Base-by-base conservation (phyloP, 1,140 invertebrate genomes). In the Battus philenor region DNA sequence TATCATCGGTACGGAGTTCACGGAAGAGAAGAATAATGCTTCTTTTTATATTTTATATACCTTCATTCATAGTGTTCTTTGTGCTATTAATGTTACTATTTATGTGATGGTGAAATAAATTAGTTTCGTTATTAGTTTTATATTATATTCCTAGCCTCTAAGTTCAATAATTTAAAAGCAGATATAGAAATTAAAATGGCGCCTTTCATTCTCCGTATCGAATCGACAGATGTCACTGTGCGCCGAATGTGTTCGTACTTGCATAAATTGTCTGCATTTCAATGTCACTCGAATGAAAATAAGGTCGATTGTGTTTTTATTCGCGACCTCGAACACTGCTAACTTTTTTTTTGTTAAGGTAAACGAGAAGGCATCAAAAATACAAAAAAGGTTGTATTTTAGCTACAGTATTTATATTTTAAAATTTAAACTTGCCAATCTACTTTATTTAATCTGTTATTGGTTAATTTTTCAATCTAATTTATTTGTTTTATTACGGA, bases 171-270 rank as follows among this genome's bases (percentile, higher is more conserved):
- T n/a, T n/a, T n/a, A n/a, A n/a, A n/a, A n/a, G n/a, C n/a, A n/a
- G n/a, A n/a, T n/a, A n/a, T n/a, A n/a, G n/a, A n/a, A n/a, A 15
- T 18, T 36, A 36, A 18, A 36, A 36, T 36, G 33, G 33, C 33
- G 10, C 26, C 22, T 18, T 24, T 20, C 36, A 26, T 20, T 18
- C 36, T 39, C 36, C 36, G 36, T 6, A n/a, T 39, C 26, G 36
- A 10, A 12, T 20, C 12, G 7, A 6, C 26, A 39, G 36, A 39
- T 39, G 36, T 11, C 36, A 39, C 20, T 39, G 36, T 15, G 6
- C 15, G 2, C 8, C 15, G 18, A 39, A 39, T 16, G 26, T 38
- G 22, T 39, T 39, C 36, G 10, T 39, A 39, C 36, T 26, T 39
- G 15, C 26, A 22, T 8, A 39, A 39, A 39, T 39, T 26, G 36